Conservation (phyloP, 2,797 vertebrate genomes). For the Triplophysa bombifrons region DNA sequence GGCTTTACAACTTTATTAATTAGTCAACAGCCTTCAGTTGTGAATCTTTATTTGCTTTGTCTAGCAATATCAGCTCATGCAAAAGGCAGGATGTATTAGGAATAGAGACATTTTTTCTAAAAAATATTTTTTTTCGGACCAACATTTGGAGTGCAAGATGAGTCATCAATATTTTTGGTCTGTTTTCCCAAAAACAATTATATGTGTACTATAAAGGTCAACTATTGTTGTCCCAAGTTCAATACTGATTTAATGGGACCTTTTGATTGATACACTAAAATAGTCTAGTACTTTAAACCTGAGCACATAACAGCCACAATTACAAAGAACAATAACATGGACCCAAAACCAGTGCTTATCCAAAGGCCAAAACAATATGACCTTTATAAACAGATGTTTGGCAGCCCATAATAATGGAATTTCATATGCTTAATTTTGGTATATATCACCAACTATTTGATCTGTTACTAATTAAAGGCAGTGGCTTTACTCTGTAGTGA, state of each 20-base stretch:
- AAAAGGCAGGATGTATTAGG: not conserved
- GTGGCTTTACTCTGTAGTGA: not conserved
- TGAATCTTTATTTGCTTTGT: not conserved
- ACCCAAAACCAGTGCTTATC: slow-evolving; percentile 7
- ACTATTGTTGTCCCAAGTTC: not conserved
- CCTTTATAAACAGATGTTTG: slow-evolving; percentile 6
- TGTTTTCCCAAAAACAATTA: slow-evolving; percentile 1
- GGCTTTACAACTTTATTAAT: not conserved
- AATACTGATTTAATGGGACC: slow-evolving; percentile 19
- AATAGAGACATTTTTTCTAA: not conserved
- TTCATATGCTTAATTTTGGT: slow-evolving; percentile 42
- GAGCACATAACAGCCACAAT: slow-evolving; percentile 50
- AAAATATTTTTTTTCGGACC: no score
- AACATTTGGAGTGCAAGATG: not conserved
- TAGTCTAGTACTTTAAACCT: slow-evolving; percentile 42
- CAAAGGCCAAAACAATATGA: slow-evolving; percentile 37
- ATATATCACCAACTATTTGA: slow-evolving; percentile 36
- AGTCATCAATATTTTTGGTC: not conserved
- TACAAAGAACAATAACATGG: slow-evolving; percentile 43
- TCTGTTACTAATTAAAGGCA: slow-evolving; percentile 20
- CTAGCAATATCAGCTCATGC: no score
- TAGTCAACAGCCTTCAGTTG: not conserved
- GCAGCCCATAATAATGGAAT: slow-evolving; percentile 32
- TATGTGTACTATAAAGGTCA: not conserved
- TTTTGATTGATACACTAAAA: slow-evolving; percentile 20